Evolutionary conservation across 1,140 invertebrate genomes (phyloP).

Genomic region (Heliconius himera): DNA sequence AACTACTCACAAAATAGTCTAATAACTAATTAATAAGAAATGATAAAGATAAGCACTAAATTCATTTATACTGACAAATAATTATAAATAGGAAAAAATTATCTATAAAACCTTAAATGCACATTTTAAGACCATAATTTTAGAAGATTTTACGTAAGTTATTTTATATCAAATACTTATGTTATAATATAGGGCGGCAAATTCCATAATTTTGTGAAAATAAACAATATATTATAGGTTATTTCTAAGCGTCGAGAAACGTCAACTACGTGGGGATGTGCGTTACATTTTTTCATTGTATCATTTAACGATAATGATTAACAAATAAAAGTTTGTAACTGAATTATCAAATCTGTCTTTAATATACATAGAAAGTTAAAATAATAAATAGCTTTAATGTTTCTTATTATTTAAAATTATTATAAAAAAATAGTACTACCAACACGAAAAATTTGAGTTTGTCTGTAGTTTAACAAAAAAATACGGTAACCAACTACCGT

Average conservation of each 20-base stretch:
- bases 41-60: slow-evolving; percentile 9
- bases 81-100: not conserved
- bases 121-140: not conserved
- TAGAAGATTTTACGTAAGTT: not conserved
- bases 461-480: slow-evolving; percentile 9
- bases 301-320: slow-evolving; percentile 30
- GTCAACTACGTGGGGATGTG: slow-evolving; percentile 41
- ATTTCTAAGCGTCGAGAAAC: slow-evolving; percentile 48
- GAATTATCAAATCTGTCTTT: not conserved
- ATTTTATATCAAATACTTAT: not conserved
- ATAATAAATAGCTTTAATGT: not conserved
- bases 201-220: slow-evolving; percentile 35
- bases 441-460: not conserved
- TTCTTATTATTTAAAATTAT: not conserved
- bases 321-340: not conserved
- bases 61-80: not conserved
- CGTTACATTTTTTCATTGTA: slow-evolving; percentile 1
- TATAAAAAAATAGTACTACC: not conserved
- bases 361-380: not conserved
- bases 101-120: not conserved
- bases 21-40: not conserved
- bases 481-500: slow-evolving; percentile 25
- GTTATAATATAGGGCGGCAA: not conserved
- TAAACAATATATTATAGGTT: slow-evolving; percentile 60
- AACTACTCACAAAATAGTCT: not conserved